These are phyloP conservation scores for Danaus chrysippus DNA, from an alignment of 2,888 invertebrate genomes.

Conservation along the genomic window DNA sequence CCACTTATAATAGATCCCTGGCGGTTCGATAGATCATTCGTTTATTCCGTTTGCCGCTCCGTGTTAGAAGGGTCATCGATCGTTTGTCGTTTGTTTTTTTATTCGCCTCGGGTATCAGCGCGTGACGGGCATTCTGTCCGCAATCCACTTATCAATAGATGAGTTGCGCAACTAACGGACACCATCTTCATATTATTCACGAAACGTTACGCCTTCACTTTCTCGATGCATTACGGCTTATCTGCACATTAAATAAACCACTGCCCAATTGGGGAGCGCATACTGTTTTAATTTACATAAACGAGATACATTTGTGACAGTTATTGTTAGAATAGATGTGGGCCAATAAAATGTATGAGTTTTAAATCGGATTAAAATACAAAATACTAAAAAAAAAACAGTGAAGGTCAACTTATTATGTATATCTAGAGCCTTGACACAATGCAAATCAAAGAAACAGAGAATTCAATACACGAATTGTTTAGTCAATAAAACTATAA, in stretches of 20 bases:
- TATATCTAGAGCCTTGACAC: constrained; percentile 45
- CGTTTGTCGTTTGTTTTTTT: constrained; percentile 48
- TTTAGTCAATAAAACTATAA: constrained; percentile 2
- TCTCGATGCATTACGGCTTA: constrained; percentile 61
- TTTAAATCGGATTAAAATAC: constrained; percentile 3
- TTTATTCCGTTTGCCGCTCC: constrained; percentile 34
- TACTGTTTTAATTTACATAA: too few relatives aligned
- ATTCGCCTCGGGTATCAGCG: constrained; percentile 45
- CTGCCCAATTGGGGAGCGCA: too few relatives aligned
- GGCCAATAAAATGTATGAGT: background rate
- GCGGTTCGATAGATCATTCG: constrained; percentile 51
- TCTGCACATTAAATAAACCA: constrained; percentile 36
- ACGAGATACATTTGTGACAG: background rate
- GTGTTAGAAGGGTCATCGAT: constrained; percentile 40
- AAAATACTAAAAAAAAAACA: constrained; percentile 25
- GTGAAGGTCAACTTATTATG: constrained; percentile 29
- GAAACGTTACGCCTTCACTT: constrained; percentile 61
- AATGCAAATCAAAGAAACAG: constrained; percentile 42
- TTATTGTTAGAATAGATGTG: constrained; percentile 2
- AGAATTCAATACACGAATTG: constrained; percentile 7
- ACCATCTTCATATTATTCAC: constrained; percentile 66
- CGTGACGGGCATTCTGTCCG: constrained; percentile 53
- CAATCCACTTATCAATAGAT: constrained; percentile 54
- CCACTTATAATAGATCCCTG: constrained; percentile 47
- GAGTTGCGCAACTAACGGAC: constrained; percentile 63